Base-by-base conservation (phyloP, 2,113 vertebrate species). In the Pomatorhinus ruficollis region DNA sequence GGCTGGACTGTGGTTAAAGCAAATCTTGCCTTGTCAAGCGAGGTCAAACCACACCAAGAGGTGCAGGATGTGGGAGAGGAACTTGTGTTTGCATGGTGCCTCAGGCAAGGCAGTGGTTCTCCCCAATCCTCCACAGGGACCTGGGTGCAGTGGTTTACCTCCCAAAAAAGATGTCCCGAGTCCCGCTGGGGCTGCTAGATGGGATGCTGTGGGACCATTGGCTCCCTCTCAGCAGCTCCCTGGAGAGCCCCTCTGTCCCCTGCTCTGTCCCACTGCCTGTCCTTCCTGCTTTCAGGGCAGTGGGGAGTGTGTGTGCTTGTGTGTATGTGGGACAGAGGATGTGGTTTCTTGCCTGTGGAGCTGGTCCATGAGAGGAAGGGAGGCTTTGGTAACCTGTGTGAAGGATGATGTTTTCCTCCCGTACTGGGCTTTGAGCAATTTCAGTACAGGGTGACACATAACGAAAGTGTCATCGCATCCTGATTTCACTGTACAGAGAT, bases 221-320 rank as follows among this genome's bases (percentile, higher is more conserved):
- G 24, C 21, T 47, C 7, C 4, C 21, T 24, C 19, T 14, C 66
- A 13, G 40, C 35, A 54, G 33, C 64, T 61, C 14, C 12, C 40
- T 53, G 7, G 14, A 8, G 15, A 54, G 20, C 35, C 13, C 22
- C 53, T 5, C 23, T 20, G 14, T 19, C 24, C 31, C 44, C 53
- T 2, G 14, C n/a, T 33, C 35, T 40, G 5, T 53, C 35, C 28
- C 44, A 3, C 52, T 33, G 20, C 49, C 75, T 24, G 27, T 30
- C 47, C 28, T 56, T 57, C n/a, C 33, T 6, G 0, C 16, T 24
- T 31, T 27, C 2, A 20, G 6, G 19, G 45, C 24, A 18, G 74
- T 2, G 49, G 5, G 44, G 35, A 69, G 28, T 0, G 0, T 2
- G 8, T 5, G 33, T 25, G 35, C 31, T 83, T 1, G 0, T 19